Percentiles rank a stretch among this genome's conserved stretches.
Evolutionary conservation across 2,797 vertebrate species (phyloP).

Genomic region (Phyllotis vaccarum): DNA sequence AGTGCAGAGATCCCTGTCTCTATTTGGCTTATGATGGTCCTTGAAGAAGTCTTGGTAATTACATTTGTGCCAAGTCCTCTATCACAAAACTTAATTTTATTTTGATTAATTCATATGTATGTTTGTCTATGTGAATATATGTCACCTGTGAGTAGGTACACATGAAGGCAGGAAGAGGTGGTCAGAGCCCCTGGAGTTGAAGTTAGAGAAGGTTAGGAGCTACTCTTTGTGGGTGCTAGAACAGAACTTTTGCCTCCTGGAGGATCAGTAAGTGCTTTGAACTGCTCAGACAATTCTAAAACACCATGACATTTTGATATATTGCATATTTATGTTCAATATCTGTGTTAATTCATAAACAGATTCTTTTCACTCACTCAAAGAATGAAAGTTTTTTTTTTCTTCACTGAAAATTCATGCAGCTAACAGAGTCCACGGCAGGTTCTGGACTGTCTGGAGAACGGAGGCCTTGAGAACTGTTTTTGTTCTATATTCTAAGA

Average conservation of each 20-base stretch:
- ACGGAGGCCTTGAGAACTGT: too few species aligned
- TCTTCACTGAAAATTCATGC: too few species aligned
- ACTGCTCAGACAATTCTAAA: not conserved
- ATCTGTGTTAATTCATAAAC: not conserved
- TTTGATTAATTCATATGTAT: too few species aligned
- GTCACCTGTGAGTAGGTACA: not conserved
- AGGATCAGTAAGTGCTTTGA: not conserved
- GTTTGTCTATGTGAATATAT: not conserved
- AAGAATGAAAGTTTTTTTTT: not conserved
- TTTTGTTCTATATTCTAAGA: too few species aligned
- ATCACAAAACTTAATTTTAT: not conserved
- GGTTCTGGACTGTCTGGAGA: too few species aligned
- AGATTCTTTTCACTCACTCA: not conserved
- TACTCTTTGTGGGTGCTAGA: not conserved
- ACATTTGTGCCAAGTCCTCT: not conserved
- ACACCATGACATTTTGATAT: not conserved
- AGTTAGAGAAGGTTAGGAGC: not conserved
- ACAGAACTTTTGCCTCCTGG: not conserved
- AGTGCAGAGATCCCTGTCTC: too few species aligned
- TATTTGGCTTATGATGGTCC: not conserved
- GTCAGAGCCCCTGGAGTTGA: not conserved
- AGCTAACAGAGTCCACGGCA: too few species aligned
- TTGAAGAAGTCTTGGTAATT: not conserved
- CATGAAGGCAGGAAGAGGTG: not conserved
- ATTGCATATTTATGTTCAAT: not conserved